These are phyloP conservation scores for Chymomyza amoena DNA, from an alignment of 2,888 invertebrate species.

Conservation along the genomic window DNA sequence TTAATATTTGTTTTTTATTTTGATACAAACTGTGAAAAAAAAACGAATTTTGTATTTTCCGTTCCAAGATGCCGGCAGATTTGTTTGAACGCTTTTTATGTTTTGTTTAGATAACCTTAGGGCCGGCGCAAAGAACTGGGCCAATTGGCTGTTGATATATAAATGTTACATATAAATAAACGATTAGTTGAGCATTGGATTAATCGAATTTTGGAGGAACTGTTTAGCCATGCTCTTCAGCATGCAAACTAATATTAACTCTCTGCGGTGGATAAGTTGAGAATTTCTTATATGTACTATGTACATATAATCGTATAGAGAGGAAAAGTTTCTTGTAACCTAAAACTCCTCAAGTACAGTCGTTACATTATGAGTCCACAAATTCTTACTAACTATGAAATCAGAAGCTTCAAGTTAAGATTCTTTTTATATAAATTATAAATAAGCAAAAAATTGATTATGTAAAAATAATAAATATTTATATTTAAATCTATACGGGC, in stretches of 20 bases:
- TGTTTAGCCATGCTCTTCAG: too few relatives aligned
- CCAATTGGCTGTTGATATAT: constrained; percentile 57
- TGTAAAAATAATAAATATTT: too few relatives aligned
- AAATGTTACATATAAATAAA: background rate
- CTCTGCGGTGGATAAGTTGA: background rate
- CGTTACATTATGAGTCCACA: too few relatives aligned
- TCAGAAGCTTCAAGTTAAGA: too few relatives aligned
- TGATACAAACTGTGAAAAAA: background rate
- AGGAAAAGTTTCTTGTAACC: too few relatives aligned
- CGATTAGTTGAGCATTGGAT: background rate
- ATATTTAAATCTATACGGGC: too few relatives aligned
- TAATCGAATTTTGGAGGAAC: too few relatives aligned
- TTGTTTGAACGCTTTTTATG: background rate
- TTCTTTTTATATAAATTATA: too few relatives aligned
- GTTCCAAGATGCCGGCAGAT: background rate
- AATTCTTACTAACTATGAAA: too few relatives aligned
- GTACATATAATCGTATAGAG: background rate
- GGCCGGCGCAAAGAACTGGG: constrained; percentile 35
- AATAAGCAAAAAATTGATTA: too few relatives aligned
- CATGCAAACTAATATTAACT: too few relatives aligned
- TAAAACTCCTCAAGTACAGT: too few relatives aligned
- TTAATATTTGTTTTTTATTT: background rate
- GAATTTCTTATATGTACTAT: background rate
- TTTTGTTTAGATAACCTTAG: background rate
- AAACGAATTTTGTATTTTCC: background rate